Percentiles rank a stretch among this genome's conserved stretches.
phyloP scores from a whole-genome alignment of 1,140 invertebrate species.

The Centruroides sculpturatus region DNA sequence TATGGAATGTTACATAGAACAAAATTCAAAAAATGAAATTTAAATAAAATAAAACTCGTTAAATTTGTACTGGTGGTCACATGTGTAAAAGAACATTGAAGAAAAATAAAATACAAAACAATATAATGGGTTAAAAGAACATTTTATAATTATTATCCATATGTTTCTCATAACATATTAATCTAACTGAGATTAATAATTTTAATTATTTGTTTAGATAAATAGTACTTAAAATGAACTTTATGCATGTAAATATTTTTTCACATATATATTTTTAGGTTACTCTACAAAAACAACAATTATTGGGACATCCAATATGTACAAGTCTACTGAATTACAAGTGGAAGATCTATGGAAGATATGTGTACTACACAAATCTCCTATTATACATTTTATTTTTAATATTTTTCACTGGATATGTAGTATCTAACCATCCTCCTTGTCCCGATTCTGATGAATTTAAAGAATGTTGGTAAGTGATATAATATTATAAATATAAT shows the following conservation, averaged over 20 bases:
- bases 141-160: too few species aligned
- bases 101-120: too few species aligned
- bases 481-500: not conserved
- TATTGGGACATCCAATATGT: conserved; percentile 36
- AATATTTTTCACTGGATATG: conserved; percentile 32
- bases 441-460: conserved; percentile 1
- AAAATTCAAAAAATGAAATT: too few species aligned
- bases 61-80: too few species aligned
- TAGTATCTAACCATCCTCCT: conserved; percentile 28
- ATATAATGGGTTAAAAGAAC: too few species aligned
- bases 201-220: too few species aligned
- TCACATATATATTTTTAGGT: conserved; percentile 6
- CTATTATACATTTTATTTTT: conserved; percentile 34
- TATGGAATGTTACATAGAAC: too few species aligned
- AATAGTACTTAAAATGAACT: not conserved
- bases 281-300: conserved; percentile 22
- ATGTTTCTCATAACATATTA: too few species aligned
- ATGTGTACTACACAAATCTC: conserved; percentile 37
- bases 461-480: conserved; percentile 7
- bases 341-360: conserved; percentile 34
- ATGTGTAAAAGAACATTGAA: too few species aligned
- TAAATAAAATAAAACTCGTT: too few species aligned
- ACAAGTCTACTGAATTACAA: conserved; percentile 34
- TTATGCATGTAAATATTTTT: not conserved
- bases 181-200: too few species aligned